Percentiles rank a stretch among this genome's conserved stretches.
These are phyloP conservation scores for Margaritifera margaritifera DNA, from an alignment of 2,888 invertebrate genomes.

Conservation along the genomic window DNA sequence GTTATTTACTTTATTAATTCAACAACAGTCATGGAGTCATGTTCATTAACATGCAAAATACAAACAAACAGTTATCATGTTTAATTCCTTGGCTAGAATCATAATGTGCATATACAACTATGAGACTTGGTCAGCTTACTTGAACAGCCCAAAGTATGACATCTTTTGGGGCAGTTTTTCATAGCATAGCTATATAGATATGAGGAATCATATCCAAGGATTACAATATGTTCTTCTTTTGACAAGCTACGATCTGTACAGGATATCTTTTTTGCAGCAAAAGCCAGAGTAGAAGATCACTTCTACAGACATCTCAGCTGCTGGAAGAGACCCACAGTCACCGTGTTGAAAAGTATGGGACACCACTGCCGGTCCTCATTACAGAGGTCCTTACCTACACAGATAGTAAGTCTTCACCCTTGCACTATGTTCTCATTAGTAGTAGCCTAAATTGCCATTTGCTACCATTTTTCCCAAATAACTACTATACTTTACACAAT, in stretches of 20 bases:
- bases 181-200: no score
- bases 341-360: constrained; percentile 86
- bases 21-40: no score
- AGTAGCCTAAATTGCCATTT: not conserved
- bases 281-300: constrained; percentile 47
- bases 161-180: no score
- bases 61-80: no score
- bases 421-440: not conserved
- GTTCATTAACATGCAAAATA: no score
- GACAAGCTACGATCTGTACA: not conserved
- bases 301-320: constrained; percentile 80
- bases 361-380: constrained; percentile 88
- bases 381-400: constrained; percentile 90
- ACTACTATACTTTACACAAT: not conserved
- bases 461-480: not conserved
- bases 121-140: no score
- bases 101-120: no score
- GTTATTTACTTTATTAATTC: no score
- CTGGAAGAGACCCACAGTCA: constrained; percentile 84
- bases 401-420: constrained; percentile 76
- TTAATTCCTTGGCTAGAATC: no score
- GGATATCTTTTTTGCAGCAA: constrained; percentile 20
- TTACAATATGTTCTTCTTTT: no score
- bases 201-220: no score
- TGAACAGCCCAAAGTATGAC: no score